Evolutionary conservation across 2,113 vertebrate species (phyloP), one percentile per base, ranked within the genome.

Genomic region (Sander vitreus): DNA sequence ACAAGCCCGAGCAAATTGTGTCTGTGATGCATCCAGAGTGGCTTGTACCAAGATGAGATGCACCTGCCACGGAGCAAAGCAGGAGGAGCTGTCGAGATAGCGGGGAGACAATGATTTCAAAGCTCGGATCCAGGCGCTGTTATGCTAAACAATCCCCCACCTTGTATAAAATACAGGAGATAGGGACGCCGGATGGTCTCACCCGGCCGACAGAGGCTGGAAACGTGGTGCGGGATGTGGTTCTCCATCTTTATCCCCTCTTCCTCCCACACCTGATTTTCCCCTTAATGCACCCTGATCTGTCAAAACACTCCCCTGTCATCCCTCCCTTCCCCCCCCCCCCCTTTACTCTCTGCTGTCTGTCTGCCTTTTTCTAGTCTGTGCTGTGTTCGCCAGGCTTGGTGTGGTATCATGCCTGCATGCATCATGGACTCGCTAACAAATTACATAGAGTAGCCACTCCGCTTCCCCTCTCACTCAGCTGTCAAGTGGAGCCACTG

Each of bases 401-500:
- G 86, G 74, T 74, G 81, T 70, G 84, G 87, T 94, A 85, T 94
- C 90, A 90, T 92, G 92, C 70, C 90, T 93, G 90, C 92, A 93
- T 93, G 93, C 93, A 92, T 93, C 93, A 92, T 88, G 88, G 85
- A 92, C 81, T 87, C 58, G 89, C 93, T 94, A 94, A 94, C 93
- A 94, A 93, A 93, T 93, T 93, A 94, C 92, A 93, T 72, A 82
- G 93, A 93, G 93, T 94, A 93, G 92, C 93, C 91, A 92, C 93
- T 92, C 91, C 36, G 88, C 89, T 93, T 91, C 93, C 92, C 88
- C 93, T 93, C 92, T 92, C 91, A 93, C 92, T 94, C 92, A 94
- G 92, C 92, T 94, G 93, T 94, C 93, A 94, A 93, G 93, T 93
- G 91, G 90, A 92, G 89, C 79, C 88, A 90, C 91, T 92, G 90